Evolutionary conservation across 2,113 vertebrate species (phyloP), one percentile per base, ranked within the genome.

Genomic region (Lamprologus speciosus): DNA sequence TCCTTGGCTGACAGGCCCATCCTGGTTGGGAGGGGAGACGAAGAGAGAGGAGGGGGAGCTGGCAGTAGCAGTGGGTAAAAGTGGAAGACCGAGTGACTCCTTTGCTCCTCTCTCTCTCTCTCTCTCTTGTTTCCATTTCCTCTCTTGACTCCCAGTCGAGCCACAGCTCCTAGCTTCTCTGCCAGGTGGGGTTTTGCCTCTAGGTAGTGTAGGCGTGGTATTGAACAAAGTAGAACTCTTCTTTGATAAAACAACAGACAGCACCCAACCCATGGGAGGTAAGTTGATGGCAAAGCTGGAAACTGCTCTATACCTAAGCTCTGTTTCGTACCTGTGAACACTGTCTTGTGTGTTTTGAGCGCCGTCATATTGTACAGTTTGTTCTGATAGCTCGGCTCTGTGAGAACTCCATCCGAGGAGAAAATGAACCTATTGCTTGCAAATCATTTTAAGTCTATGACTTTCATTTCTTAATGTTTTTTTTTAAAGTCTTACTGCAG

Each of bases 61-160:
- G 85, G 89, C 81, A 82, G 86, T 37, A 55, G 85, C 68, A 86
- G 79, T 63, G 87, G 90, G 87, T 87, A 91, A 88, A 93, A 94
- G 93, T 91, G 86, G 80, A 93, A 85, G 87, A 88, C 90, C 80
- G 91, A 93, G 85, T 80, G 89, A 87, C 87, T 91, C 83, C 85
- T 92, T 88, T 91, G 80, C 85, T 87, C 80, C 88, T 86, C 47
- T 83, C 87, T 88, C 54, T n/a, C n/a, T n/a, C n/a, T 89, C 53
- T 83, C 88, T 87, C 58, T 89, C 87, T 58, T 5, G 1, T 75
- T 88, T 81, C 84, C 88, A 82, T 87, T 89, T 87, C 84, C 35
- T 94, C 86, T 85, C 54, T 65, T 85, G 92, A 87, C 92, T 82
- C 79, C 73, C 83, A 58, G 81, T 84, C 51, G 82, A 87, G 53